A percentile compares a stretch with the other conserved stretches of the same genome.
Evolutionary conservation across 2,888 invertebrate species (phyloP).

Genomic region (Platerodrilus igneus): DNA sequence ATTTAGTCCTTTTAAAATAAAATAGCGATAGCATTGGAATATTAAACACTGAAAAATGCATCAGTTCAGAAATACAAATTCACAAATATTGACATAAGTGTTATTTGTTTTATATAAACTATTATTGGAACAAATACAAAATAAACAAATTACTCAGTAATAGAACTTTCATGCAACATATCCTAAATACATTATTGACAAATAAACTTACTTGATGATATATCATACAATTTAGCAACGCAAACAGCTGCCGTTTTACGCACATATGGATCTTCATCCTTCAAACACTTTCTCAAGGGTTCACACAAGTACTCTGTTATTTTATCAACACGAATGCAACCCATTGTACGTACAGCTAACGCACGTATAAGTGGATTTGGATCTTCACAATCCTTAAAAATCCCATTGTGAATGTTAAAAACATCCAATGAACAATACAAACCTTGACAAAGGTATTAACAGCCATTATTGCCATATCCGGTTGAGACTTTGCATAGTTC

Average conservation of each 20-base stretch:
- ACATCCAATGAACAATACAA: background rate
- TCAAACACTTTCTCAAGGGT: slow-evolving; percentile 89
- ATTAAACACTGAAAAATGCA: no score
- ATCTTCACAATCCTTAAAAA: slow-evolving; percentile 99
- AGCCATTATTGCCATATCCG: slow-evolving; percentile 99
- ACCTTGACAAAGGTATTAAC: slow-evolving; percentile 99
- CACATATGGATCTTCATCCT: slow-evolving; percentile 96
- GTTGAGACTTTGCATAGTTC: slow-evolving; percentile 99
- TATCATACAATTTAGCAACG: slow-evolving; percentile 98
- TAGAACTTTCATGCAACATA: background rate
- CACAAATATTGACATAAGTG: no score
- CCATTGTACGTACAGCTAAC: slow-evolving; percentile 98
- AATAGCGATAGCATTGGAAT: no score
- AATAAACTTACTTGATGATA: slow-evolving; percentile 62
- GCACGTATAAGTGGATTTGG: slow-evolving; percentile 98
- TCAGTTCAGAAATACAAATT: no score
- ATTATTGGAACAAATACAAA: no score
- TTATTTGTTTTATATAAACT: no score
- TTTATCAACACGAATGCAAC: slow-evolving; percentile 98
- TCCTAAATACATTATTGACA: no score
- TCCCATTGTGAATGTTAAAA: background rate
- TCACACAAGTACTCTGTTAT: slow-evolving; percentile 99
- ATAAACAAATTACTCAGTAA: no score
- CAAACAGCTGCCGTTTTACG: slow-evolving; percentile 99
- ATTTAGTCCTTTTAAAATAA: no score